Evolutionary conservation across 2,113 vertebrate genomes (phyloP), one percentile per base, ranked within the genome.

Genomic region (Gymnobelideus leadbeateri): DNA sequence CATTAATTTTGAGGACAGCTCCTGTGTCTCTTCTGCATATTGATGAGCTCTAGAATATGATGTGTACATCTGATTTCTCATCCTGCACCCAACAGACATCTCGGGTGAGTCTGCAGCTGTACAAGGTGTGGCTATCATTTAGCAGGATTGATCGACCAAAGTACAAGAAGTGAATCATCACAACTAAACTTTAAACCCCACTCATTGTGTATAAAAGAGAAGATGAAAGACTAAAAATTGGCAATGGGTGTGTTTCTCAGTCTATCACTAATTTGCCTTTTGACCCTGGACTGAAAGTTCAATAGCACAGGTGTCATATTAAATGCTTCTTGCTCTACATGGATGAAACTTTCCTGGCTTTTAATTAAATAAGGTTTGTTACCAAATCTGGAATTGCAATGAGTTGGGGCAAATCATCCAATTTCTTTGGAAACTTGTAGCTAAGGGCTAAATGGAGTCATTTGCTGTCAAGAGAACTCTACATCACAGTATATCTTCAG

Each of bases 401-500:
- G n/a, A 84, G 19, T 84, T 43, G n/a, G 61, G 68, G 43, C n/a
- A 84, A 2, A 43, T 84, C n/a, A 23, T 84, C 68, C 16, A 3
- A 16, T 84, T 84, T 84, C 19, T 84, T 84, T 84, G 19, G 16
- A 84, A 84, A 84, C 37, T 84, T 84, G 68, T 43, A 84, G 14
- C 16, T 21, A 77, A n/a, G n/a, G 43, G n/a, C 43, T 84, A 84
- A 43, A 84, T 43, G 68, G n/a, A 84, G 37, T 43, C n/a, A 84
- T 84, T 84, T 9, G 2, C 1, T 9, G 19, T 54, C 14, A 53
- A 51, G 37, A 47, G 49, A 24, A 25, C 89, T 4, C 37, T 37
- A 11, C 25, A 89, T 0, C 53, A 24, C 51, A 3, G 0, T 52
- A 89, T 91, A 31, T 51, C 5, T 77, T 77, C 8, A 51, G 37